A percentile compares a stretch with the other conserved stretches of the same genome.
Conservation (phyloP, 2,113 vertebrate genomes). For the Macquaria ambigua region DNA sequence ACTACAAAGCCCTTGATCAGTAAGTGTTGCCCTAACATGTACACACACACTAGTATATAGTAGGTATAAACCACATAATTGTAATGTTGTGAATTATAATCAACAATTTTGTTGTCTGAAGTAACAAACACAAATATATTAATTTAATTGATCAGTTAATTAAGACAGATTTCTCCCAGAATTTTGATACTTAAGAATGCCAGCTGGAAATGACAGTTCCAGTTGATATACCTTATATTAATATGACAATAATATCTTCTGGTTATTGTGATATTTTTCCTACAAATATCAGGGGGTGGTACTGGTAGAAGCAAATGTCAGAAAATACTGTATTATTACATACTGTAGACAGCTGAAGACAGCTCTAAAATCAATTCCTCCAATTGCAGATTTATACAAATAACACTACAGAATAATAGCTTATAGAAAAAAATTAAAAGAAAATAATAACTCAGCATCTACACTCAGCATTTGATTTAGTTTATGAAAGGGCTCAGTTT, state of each 20-base stretch:
- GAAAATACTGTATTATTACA: too few species aligned
- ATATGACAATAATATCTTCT: neutral
- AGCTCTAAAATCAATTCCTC: neutral
- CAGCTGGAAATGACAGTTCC: neutral
- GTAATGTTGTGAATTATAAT: neutral
- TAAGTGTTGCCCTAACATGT: slow-evolving; percentile 81
- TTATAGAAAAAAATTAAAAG: neutral
- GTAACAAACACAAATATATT: neutral
- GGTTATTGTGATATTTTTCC: neutral
- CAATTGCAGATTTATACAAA: neutral
- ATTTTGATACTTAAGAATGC: neutral
- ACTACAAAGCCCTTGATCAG: slow-evolving; percentile 98
- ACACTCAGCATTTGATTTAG: neutral
- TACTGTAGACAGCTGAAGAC: too few species aligned
- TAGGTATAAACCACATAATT: neutral
- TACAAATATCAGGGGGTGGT: neutral
- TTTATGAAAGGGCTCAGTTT: neutral
- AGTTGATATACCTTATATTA: neutral
- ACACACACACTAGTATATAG: neutral
- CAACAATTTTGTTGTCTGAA: neutral
- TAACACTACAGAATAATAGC: neutral
- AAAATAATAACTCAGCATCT: neutral
- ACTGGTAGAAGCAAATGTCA: neutral
- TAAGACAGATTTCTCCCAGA: neutral
- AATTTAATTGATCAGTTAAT: neutral